Evolutionary conservation across 1,140 invertebrate species (phyloP).

Genomic region (Bombus affinis): DNA sequence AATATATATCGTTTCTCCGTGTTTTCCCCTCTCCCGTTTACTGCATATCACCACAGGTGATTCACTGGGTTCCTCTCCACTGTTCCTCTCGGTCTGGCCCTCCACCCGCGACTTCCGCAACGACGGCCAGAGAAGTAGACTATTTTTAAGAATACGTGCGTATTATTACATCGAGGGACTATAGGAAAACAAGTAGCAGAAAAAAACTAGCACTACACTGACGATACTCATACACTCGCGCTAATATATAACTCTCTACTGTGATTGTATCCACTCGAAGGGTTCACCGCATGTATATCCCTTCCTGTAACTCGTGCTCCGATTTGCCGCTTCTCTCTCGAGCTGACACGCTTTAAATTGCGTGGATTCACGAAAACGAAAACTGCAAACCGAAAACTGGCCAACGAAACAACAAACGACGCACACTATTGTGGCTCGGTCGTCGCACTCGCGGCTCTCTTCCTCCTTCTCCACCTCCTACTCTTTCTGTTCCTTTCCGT

Average conservation of each 20-base stretch:
- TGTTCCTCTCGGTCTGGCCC: slow-evolving; percentile 34
- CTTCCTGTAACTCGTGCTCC: neutral
- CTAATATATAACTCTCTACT: neutral
- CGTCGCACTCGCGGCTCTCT: slow-evolving; percentile 68
- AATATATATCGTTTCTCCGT: slow-evolving; percentile 9
- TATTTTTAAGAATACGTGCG: slow-evolving; percentile 9
- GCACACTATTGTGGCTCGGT: slow-evolving; percentile 64
- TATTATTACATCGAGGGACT: slow-evolving; percentile 32
- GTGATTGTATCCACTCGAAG: neutral
- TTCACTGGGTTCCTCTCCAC: slow-evolving; percentile 32
- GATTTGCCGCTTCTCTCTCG: neutral
- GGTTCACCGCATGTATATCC: neutral
- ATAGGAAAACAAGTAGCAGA: neutral
- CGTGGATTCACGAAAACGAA: slow-evolving; percentile 14
- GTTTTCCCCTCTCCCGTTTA: slow-evolving; percentile 11
- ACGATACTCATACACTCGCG: slow-evolving; percentile 7
- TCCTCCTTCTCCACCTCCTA: slow-evolving; percentile 59
- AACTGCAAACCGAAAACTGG: slow-evolving; percentile 48
- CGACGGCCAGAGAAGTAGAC: neutral
- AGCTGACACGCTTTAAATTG: neutral
- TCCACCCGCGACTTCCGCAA: slow-evolving; percentile 43
- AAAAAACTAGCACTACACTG: slow-evolving; percentile 46
- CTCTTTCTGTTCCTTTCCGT: slow-evolving; percentile 37
- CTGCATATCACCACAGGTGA: slow-evolving; percentile 31
- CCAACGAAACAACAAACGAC: slow-evolving; percentile 66